A percentile compares a stretch with the other conserved stretches of the same genome.
These are phyloP conservation scores for Galago senegalensis DNA, from an alignment of 2,797 vertebrate genomes.

Conservation along the genomic window DNA sequence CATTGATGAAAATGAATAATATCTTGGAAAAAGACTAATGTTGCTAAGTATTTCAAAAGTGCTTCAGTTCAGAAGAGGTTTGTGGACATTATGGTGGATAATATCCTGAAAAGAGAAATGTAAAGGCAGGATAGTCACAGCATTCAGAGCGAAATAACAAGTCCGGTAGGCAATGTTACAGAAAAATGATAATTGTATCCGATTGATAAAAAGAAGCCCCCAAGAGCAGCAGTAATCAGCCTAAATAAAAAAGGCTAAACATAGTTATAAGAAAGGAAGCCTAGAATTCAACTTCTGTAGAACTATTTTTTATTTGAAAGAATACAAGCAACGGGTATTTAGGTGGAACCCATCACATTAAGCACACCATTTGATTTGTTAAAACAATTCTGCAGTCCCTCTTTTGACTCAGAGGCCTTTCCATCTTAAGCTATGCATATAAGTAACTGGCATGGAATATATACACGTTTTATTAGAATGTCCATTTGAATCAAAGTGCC, in stretches of 20 bases:
- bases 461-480: neutral
- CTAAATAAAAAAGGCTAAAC: neutral
- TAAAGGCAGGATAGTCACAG: neutral
- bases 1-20: neutral
- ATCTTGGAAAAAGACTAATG: conserved; percentile 66
- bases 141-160: neutral
- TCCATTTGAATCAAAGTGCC: neutral
- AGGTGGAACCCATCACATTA: neutral
- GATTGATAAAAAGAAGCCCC: neutral
- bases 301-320: conserved; percentile 15
- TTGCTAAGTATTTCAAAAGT: conserved; percentile 16
- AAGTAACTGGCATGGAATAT: neutral
- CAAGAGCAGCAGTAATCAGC: neutral
- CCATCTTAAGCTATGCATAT: neutral
- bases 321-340: neutral
- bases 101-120: neutral
- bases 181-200: neutral
- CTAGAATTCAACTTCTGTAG: neutral
- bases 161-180: neutral
- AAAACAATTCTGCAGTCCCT: neutral
- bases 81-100: neutral
- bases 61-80: neutral
- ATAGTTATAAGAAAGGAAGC: neutral
- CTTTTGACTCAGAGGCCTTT: neutral
- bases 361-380: neutral